Evolutionary conservation across 2,888 invertebrate genomes (phyloP), one percentile per base, ranked within the genome.

Genomic region (Phengaris alcon): DNA sequence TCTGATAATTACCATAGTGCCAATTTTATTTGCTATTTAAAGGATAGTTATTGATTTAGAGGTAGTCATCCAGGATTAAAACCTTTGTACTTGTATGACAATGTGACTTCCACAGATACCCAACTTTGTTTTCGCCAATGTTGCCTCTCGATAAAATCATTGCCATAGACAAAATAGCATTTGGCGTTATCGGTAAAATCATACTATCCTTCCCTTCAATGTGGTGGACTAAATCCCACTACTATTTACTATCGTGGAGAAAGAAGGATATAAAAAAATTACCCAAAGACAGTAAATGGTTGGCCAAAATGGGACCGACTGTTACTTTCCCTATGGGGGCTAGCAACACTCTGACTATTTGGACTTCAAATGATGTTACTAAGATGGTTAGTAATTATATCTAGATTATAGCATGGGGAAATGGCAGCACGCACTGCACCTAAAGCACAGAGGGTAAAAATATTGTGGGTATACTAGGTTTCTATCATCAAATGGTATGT

Each of bases 111-210:
- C 81, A 75, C 80, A 86, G 90, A 59, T 84, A 93, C 74, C 78
- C 86, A 68, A 86, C 85, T 0, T 78, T 95, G 54, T 96, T 96
- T 81, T 81, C 84, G 10, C 96, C 96, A 2, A 81, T 87, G 52
- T 84, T 95, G 48, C 93, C 95, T 0, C 77, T 83, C 10, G 81
- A 83, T 10, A 96, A 96, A 86, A 82, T 89, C 6, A 87, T 86
- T 48, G 93, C 94, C 12, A 95, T 96, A 74, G 82, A 95, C 87
- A 89, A 89, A 73, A 83, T 96, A 75, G 94, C 94, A 0, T 94
- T 95, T 80, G 96, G 96, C 1, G 92, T 93, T 3, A 94, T 95
- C 1, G 94, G 95, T 78, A 97, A 97, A 88, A 94, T 97, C 68
- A 94, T 94, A 77, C 80, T 96, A 1, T 89, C 94, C 75, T 97